Conservation (phyloP, 2,797 vertebrate genomes). For the Premnoplex brunnescens region DNA sequence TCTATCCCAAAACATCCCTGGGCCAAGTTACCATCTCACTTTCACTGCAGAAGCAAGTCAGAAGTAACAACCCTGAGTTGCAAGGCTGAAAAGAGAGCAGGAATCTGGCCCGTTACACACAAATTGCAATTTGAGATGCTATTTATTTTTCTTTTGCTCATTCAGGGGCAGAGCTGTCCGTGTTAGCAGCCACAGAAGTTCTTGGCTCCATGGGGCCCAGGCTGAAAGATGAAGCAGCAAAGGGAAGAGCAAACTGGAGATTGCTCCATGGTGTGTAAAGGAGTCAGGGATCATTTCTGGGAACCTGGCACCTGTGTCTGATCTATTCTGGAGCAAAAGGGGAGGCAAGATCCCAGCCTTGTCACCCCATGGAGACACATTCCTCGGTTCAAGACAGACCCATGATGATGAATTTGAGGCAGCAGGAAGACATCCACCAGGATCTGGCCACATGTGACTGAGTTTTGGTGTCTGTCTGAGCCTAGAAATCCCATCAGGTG, state of each 20-base stretch:
- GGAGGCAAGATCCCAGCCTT: background rate
- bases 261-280: background rate
- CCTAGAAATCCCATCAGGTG: background rate
- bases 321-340: background rate
- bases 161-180: background rate
- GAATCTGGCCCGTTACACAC: background rate
- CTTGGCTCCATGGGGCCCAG: background rate
- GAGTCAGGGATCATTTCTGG: background rate
- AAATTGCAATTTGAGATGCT: conserved; percentile 51
- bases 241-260: background rate
- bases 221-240: background rate
- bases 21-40: background rate
- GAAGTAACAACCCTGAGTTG: background rate
- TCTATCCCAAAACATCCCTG: background rate
- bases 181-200: background rate
- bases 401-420: background rate
- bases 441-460: background rate
- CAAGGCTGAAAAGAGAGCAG: background rate
- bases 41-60: background rate
- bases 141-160: conserved; percentile 49
- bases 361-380: background rate
- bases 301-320: background rate
- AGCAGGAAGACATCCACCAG: background rate
- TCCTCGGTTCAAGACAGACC: background rate
- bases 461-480: background rate